Percentiles rank a stretch among this genome's conserved stretches.
Evolutionary conservation across 2,113 vertebrate genomes (phyloP).

Genomic region (Callopanchax toddi): DNA sequence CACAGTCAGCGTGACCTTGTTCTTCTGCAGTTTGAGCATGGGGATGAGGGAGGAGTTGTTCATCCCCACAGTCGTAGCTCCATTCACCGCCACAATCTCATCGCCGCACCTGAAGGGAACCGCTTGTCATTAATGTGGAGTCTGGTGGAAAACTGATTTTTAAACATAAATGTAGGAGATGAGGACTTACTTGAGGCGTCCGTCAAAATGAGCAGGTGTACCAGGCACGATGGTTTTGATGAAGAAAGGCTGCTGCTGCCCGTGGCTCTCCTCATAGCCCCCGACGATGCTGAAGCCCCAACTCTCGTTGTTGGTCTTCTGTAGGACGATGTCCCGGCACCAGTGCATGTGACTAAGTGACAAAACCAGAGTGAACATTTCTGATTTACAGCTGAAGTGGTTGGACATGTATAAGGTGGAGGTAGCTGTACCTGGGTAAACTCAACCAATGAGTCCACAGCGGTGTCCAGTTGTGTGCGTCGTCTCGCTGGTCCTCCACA

Average conservation of each 20-base stretch:
- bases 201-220: slow-evolving; percentile 88
- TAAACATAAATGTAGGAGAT: not conserved
- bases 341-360: slow-evolving; percentile 86
- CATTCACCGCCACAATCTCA: slow-evolving; percentile 93
- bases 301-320: slow-evolving; percentile 88
- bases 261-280: slow-evolving; percentile 89
- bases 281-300: slow-evolving; percentile 97
- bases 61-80: slow-evolving; percentile 88
- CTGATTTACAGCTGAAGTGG: not conserved
- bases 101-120: slow-evolving; percentile 86
- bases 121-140: not conserved
- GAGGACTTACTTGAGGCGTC: slow-evolving; percentile 86
- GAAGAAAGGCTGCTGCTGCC: slow-evolving; percentile 93
- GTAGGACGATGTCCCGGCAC: slow-evolving; percentile 88
- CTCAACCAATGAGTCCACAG: slow-evolving; percentile 91
- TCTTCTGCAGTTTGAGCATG: slow-evolving; percentile 92
- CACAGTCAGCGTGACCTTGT: slow-evolving; percentile 89
- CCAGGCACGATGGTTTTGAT: slow-evolving; percentile 95
- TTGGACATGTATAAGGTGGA: not conserved
- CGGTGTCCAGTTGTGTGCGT: slow-evolving; percentile 84
- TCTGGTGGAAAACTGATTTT: not conserved
- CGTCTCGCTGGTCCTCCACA: slow-evolving; percentile 78
- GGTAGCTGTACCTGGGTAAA: slow-evolving; percentile 82
- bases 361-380: not conserved
- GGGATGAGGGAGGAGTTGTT: slow-evolving; percentile 92